A percentile compares a stretch with the other conserved stretches of the same genome.
These are phyloP conservation scores for Loris lydekkerianus DNA, from an alignment of 2,797 vertebrate genomes.

Conservation along the genomic window DNA sequence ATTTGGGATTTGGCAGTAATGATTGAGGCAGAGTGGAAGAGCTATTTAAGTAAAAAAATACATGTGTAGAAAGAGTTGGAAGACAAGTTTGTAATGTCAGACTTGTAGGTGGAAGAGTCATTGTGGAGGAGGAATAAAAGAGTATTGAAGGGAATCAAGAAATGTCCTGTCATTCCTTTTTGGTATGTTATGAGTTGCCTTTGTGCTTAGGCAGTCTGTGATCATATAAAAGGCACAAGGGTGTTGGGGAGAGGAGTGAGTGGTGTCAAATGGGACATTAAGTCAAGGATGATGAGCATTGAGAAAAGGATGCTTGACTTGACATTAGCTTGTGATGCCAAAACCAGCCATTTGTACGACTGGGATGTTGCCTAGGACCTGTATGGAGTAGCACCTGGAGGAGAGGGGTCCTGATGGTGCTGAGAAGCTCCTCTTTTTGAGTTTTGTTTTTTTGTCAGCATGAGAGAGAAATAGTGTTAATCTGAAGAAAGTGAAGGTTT, in stretches of 20 bases:
- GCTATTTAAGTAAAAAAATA: background rate
- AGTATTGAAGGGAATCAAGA: background rate
- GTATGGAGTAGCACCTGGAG: fast-evolving
- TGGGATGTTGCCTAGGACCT: background rate
- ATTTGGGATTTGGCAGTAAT: background rate
- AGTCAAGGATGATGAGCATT: background rate
- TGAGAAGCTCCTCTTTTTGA: background rate
- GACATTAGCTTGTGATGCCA: background rate
- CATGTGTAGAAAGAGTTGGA: background rate
- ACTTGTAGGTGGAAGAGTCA: background rate
- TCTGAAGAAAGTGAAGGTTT: background rate
- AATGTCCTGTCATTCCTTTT: background rate
- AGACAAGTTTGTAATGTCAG: background rate
- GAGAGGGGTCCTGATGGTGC: background rate
- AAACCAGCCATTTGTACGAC: background rate
- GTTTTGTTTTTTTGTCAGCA: background rate
- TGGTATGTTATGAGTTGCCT: background rate
- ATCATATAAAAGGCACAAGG: background rate
- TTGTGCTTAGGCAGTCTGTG: background rate
- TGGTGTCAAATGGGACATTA: background rate
- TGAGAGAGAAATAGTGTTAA: background rate
- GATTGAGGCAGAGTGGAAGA: background rate
- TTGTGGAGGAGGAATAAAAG: background rate
- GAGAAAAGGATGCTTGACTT: background rate
- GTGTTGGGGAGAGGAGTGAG: background rate